Evolutionary conservation across 2,113 vertebrate species (phyloP).

Genomic region (Gasterosteus aculeatus): DNA sequence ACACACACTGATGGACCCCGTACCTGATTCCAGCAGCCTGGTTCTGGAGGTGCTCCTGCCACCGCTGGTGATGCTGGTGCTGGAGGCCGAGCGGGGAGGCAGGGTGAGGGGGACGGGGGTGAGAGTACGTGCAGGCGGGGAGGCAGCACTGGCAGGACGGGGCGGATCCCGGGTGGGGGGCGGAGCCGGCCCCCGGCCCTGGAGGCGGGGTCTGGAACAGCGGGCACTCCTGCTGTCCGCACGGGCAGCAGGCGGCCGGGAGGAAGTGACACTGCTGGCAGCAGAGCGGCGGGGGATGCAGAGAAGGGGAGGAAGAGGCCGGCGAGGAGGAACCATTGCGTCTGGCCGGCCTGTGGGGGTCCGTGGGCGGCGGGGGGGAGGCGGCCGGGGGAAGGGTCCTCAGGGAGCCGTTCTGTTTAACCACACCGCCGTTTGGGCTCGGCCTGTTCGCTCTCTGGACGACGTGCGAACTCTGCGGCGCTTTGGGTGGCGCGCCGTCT

Average conservation of each 20-base stretch:
- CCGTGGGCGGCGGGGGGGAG: constrained; percentile 21
- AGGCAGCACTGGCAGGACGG: constrained; percentile 57
- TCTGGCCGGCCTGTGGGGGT: constrained; percentile 53
- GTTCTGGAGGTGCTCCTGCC: constrained; percentile 92
- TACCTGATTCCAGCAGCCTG: constrained; percentile 87
- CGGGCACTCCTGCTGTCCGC: constrained; percentile 84
- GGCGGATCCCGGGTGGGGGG: constrained; percentile 65
- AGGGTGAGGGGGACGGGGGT: constrained; percentile 61
- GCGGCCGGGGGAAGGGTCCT: constrained; percentile 35
- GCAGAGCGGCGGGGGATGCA: constrained; percentile 38
- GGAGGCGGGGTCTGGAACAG: constrained; percentile 81
- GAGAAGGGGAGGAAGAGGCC: constrained; percentile 21
- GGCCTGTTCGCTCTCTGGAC: constrained; percentile 29
- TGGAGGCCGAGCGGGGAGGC: constrained; percentile 85
- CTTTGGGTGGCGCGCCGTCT: constrained; percentile 5
- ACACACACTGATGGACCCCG: too few species aligned
- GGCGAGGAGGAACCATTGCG: constrained; percentile 36
- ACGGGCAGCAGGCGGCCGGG: constrained; percentile 81
- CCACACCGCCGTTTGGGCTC: constrained; percentile 49
- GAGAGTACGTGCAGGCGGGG: constrained; percentile 84
- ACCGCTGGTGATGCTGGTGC: constrained; percentile 84
- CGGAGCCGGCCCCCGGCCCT: constrained; percentile 6
- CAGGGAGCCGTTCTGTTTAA: constrained; percentile 71
- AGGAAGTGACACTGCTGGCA: constrained; percentile 85
- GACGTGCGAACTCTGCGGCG: constrained; percentile 1